Percentiles rank a stretch among this genome's conserved stretches.
Evolutionary conservation across 2,888 invertebrate species (phyloP).

Genomic region (Drosophila incognita): DNA sequence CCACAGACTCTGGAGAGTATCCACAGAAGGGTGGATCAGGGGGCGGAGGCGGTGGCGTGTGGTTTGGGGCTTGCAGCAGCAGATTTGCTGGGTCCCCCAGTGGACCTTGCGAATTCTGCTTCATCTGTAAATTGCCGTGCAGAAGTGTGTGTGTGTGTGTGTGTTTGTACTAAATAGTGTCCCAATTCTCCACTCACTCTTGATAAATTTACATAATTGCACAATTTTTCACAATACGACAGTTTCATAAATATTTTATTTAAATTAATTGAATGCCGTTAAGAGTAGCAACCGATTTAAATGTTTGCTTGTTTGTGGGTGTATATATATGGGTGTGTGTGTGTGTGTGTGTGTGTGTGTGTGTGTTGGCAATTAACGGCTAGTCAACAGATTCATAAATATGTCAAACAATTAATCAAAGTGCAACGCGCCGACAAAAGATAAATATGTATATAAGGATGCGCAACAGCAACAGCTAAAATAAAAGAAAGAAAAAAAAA

Average conservation of each 20-base stretch:
- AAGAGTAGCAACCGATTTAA: slow-evolving; percentile 34
- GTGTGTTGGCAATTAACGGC: slow-evolving; percentile 49
- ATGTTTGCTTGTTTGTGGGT: neutral
- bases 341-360: slow-evolving; percentile 9
- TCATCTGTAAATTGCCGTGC: slow-evolving; percentile 43
- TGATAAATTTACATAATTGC: slow-evolving; percentile 67
- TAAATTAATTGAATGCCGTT: slow-evolving; percentile 71
- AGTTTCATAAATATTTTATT: slow-evolving; percentile 72
- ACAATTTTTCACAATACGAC: slow-evolving; percentile 64
- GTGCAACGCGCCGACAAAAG: slow-evolving; percentile 16
- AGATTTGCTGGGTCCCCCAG: slow-evolving; percentile 3
- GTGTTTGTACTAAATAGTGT: slow-evolving; percentile 18
- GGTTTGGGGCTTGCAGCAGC: neutral
- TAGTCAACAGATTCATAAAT: slow-evolving; percentile 55
- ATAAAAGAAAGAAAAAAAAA: neutral
- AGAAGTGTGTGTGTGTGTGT: neutral
- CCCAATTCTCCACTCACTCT: slow-evolving; percentile 5
- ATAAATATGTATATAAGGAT: neutral
- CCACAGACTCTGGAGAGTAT: neutral
- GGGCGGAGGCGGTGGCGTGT: neutral
- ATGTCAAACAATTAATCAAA: slow-evolving; percentile 60
- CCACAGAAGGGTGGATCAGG: neutral
- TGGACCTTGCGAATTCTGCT: slow-evolving; percentile 22
- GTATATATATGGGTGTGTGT: no score
- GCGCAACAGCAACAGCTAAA: slow-evolving; percentile 7